A percentile compares a stretch with the other conserved stretches of the same genome.
Evolutionary conservation across 2,888 invertebrate genomes (phyloP).

Genomic region (Drosophila monieri): DNA sequence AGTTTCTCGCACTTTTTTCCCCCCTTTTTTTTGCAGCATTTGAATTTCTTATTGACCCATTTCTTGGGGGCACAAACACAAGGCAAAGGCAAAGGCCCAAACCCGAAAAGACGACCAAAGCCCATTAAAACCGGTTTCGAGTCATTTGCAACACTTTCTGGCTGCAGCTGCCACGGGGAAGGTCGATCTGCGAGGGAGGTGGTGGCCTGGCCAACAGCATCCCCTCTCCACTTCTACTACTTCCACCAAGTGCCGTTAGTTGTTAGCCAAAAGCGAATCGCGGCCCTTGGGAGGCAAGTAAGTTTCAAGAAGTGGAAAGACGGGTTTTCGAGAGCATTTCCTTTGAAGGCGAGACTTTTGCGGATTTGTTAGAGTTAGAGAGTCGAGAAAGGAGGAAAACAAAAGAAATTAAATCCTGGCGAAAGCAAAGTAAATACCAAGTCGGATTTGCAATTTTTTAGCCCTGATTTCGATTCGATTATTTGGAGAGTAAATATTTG

Average conservation of each 20-base stretch:
- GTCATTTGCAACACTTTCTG: conserved; percentile 64
- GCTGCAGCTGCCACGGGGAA: conserved; percentile 53
- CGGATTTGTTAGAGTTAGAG: conserved; percentile 40
- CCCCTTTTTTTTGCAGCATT: conserved; percentile 38
- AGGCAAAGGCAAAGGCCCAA: conserved; percentile 13
- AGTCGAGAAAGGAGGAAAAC: conserved; percentile 31
- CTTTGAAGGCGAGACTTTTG: conserved; percentile 36
- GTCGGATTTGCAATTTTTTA: conserved; percentile 9
- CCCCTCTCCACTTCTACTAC: conserved; percentile 7
- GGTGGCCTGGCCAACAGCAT: conserved; percentile 40
- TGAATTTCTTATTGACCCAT: conserved; percentile 70
- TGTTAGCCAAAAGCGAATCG: conserved; percentile 50
- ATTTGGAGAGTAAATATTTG: conserved; percentile 23
- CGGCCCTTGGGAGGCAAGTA: conserved; percentile 39
- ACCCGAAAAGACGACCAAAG: conserved; percentile 26
- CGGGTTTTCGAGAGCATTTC: conserved; percentile 31
- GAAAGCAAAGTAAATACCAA: conserved; percentile 16
- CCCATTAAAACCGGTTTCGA: conserved; percentile 54
- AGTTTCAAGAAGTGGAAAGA: conserved; percentile 43
- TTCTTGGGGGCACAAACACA: conserved; percentile 47
- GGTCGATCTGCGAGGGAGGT: conserved; percentile 31
- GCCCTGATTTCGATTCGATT: conserved; percentile 5
- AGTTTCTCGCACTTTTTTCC: conserved; percentile 37
- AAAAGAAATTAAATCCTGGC: conserved; percentile 32
- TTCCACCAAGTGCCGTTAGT: conserved; percentile 55